Conservation (phyloP, 2,113 vertebrate genomes). For the Philantomba maxwellii region DNA sequence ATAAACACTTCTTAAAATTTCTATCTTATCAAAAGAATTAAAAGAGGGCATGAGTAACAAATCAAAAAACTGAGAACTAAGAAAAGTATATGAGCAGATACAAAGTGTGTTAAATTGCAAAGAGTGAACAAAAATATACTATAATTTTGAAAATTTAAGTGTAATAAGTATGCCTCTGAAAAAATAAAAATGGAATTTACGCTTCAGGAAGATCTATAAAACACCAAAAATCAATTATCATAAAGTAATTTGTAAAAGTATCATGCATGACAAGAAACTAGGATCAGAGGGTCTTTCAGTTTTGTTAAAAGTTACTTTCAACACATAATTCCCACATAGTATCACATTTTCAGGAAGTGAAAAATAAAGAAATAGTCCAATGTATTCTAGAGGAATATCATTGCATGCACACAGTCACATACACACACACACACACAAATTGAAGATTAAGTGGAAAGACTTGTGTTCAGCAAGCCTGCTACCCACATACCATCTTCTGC, state of each 20-base stretch:
- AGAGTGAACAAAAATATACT: not conserved
- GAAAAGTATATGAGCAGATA: not conserved
- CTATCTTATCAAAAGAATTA: not conserved
- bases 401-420: not conserved
- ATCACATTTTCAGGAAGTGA: not conserved
- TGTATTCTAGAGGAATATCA: not conserved
- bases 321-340: not conserved
- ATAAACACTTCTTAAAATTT: not conserved
- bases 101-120: not conserved
- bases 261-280: not conserved
- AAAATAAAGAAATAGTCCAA: not conserved
- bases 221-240: not conserved
- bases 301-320: not conserved
- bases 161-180: not conserved
- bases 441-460: not conserved
- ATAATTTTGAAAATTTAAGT: not conserved
- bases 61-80: not conserved
- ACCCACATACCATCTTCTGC: not conserved
- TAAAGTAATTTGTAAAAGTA: not conserved
- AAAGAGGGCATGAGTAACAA: not conserved
- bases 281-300: not conserved
- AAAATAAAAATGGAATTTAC: not conserved
- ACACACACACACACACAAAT: not conserved
- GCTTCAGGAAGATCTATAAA: not conserved
- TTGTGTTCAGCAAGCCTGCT: not conserved